Percentiles rank a stretch among this genome's conserved stretches.
phyloP scores from a whole-genome alignment of 2,888 invertebrate genomes.

The Venusia cambrica region DNA sequence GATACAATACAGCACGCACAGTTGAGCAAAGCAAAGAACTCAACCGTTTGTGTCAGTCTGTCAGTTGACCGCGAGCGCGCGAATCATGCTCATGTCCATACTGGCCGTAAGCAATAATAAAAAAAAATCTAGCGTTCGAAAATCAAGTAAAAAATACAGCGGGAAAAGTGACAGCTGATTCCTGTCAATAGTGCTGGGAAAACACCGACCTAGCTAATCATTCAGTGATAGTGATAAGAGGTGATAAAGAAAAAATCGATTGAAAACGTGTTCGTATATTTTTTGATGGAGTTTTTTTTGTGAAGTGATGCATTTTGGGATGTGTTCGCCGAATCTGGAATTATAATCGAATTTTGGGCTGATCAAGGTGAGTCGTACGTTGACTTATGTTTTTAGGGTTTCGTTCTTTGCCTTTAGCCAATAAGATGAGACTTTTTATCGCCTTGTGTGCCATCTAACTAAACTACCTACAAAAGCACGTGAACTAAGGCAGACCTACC shows the following conservation, averaged over 20 bases:
- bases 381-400: slow-evolving; percentile 48
- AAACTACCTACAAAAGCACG: too few relatives aligned
- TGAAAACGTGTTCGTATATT: slow-evolving; percentile 38
- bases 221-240: slow-evolving; percentile 37
- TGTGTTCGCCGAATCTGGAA: slow-evolving; percentile 50
- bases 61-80: slow-evolving; percentile 62
- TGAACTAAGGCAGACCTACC: too few relatives aligned
- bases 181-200: slow-evolving; percentile 20
- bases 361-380: slow-evolving; percentile 66
- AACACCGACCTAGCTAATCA: slow-evolving; percentile 9
- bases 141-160: slow-evolving; percentile 19
- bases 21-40: too few relatives aligned
- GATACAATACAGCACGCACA: too few relatives aligned
- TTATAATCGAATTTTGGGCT: slow-evolving; percentile 59
- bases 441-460: too few relatives aligned
- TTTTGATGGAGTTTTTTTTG: slow-evolving; percentile 42
- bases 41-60: slow-evolving; percentile 45
- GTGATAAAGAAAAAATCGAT: slow-evolving; percentile 60
- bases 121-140: slow-evolving; percentile 28
- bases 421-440: too few relatives aligned
- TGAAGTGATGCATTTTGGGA: slow-evolving; percentile 62
- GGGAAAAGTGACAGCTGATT: slow-evolving; percentile 36
- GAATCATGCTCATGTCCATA: slow-evolving; percentile 51
- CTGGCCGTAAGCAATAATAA: slow-evolving; percentile 45
- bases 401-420: too few relatives aligned